Evolutionary conservation across 2,797 vertebrate genomes (phyloP).

Genomic region (Rhincodon typus): DNA sequence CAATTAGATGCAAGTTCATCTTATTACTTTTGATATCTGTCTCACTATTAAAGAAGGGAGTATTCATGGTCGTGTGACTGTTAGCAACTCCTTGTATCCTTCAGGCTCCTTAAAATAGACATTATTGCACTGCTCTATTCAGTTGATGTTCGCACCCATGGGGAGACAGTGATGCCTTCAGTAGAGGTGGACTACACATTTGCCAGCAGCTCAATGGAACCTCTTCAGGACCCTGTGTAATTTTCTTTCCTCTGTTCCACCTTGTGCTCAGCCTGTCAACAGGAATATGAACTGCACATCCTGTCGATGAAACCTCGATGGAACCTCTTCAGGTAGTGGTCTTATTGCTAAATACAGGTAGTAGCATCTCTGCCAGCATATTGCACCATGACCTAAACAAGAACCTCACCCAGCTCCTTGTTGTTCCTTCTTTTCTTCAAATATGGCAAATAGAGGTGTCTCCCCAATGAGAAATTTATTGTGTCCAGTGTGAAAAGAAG

Average conservation of each 20-base stretch:
- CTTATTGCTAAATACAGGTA: neutral
- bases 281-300: neutral
- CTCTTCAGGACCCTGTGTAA: too few relatives aligned
- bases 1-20: too few relatives aligned
- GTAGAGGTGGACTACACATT: neutral
- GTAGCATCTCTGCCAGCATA: neutral
- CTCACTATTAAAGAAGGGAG: neutral
- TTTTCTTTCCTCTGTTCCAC: neutral
- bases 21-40: neutral
- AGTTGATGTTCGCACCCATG: neutral
- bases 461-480: neutral
- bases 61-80: neutral
- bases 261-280: neutral
- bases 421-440: neutral
- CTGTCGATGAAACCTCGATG: neutral
- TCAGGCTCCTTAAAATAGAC: neutral
- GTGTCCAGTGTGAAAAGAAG: neutral
- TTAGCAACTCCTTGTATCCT: neutral
- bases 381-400: neutral
- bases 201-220: neutral
- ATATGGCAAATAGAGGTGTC: neutral
- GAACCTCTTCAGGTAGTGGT: neutral
- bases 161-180: neutral
- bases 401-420: neutral
- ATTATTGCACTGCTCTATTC: neutral